Conservation (phyloP, 2,113 vertebrate genomes). For the Oncorhynchus kisutch region DNA sequence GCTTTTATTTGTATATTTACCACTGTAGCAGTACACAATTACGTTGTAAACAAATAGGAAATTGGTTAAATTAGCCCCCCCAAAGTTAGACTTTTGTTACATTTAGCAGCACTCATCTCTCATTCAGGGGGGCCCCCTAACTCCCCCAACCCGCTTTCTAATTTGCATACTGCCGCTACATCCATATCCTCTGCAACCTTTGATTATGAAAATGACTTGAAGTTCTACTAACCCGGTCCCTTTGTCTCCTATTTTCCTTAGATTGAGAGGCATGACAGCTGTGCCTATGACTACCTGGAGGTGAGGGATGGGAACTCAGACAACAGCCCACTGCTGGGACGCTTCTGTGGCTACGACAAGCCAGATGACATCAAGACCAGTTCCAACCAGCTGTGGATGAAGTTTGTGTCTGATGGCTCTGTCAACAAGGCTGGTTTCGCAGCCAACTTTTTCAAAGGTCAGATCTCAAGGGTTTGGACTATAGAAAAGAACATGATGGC, state of each 20-base stretch:
- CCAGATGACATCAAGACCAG: constrained; percentile 96
- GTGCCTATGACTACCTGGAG: constrained; percentile 96
- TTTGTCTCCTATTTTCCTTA: constrained; percentile 41
- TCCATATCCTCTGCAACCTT: too few relatives aligned
- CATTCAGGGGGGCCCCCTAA: too few relatives aligned
- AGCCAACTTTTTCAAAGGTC: constrained; percentile 97
- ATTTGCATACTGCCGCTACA: too few relatives aligned
- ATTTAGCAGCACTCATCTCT: too few relatives aligned
- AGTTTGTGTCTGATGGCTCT: constrained; percentile 94
- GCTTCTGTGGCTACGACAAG: constrained; percentile 97
- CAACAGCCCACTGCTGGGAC: constrained; percentile 85
- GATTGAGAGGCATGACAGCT: constrained; percentile 97
- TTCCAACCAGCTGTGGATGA: constrained; percentile 97
- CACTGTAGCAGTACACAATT: too few relatives aligned
- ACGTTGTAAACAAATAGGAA: too few relatives aligned
- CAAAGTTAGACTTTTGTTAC: too few relatives aligned
- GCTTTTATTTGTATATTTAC: too few relatives aligned
- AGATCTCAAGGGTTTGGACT: constrained; percentile 29
- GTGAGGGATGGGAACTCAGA: constrained; percentile 90
- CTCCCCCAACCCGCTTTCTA: too few relatives aligned
- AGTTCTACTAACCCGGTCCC: background rate
- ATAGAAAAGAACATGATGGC: too few relatives aligned
- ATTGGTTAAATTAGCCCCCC: too few relatives aligned
- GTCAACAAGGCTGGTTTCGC: constrained; percentile 98
- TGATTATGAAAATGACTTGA: too few relatives aligned